Evolutionary conservation across 1,140 invertebrate species (phyloP).

Genomic region (Danaus plexippus): DNA sequence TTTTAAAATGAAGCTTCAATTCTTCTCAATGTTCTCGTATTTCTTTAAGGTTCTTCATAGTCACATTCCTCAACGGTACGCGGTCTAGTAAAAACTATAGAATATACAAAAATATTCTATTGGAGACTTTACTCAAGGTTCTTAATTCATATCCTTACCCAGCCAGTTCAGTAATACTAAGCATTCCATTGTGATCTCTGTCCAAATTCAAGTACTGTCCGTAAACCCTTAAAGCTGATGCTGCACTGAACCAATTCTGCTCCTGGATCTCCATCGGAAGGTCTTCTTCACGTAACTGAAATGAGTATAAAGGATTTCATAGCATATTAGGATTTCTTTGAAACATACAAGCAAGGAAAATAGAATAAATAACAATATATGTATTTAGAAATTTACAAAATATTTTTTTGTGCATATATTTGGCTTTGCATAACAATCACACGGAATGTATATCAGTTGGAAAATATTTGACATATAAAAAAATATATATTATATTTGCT

Average conservation of each 20-base stretch:
- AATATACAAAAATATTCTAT: too few species aligned
- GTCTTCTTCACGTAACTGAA: constrained; percentile 87
- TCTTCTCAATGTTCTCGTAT: too few species aligned
- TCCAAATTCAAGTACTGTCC: constrained; percentile 95
- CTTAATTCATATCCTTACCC: constrained; percentile 69
- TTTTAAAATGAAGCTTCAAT: too few species aligned
- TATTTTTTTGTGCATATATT: too few species aligned
- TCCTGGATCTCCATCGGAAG: constrained; percentile 86
- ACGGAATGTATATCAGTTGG: too few species aligned
- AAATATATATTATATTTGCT: too few species aligned
- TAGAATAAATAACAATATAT: constrained; percentile 1
- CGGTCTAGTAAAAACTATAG: too few species aligned
- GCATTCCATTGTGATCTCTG: constrained; percentile 95
- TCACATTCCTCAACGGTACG: too few species aligned
- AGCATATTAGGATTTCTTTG: not conserved
- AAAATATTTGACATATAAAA: too few species aligned
- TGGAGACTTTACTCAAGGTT: not conserved
- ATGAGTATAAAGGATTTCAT: constrained; percentile 4
- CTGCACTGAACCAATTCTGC: constrained; percentile 95
- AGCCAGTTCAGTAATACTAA: constrained; percentile 89
- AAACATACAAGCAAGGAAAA: too few species aligned
- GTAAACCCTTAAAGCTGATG: constrained; percentile 91
- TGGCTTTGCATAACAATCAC: too few species aligned
- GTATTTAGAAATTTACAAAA: not conserved
- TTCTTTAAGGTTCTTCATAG: too few species aligned